Base-by-base conservation (phyloP, 2,888 invertebrate genomes). In the Stegophylla sp. region DNA sequence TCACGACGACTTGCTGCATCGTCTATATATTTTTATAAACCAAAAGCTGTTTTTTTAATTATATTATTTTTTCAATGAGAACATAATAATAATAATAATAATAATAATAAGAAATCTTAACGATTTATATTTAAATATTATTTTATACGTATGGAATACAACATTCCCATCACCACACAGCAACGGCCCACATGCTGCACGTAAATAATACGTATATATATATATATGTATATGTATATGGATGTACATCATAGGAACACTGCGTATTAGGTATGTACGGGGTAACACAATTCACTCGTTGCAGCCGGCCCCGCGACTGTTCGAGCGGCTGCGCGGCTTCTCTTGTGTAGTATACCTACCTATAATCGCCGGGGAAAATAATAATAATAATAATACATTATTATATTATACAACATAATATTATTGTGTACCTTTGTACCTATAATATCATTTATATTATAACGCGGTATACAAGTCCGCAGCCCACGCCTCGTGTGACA, bases 401-500 rank as follows among this genome's bases (percentile, higher is more conserved):
- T 67, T 67, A 17, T 67, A 17, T 15, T 12, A 69, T 34, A 69
- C 7, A n/a, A n/a, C n/a, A n/a, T n/a, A n/a, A 26, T 28, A 23
- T 28, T 26, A 48, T 26, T 5, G 48, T 17, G 69, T 51, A n/a
- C 69, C n/a, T 51, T 3, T 17, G 5, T 48, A 13, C 45, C 15
- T 12, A 7, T 45, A 13, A 59, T 59, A 23, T 26, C n/a, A 23
- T 3, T 20, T 5, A 17, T 53, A 53, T 26, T 59, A 17, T 43
- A 43, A 43, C 26, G 3, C 20, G n/a, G n/a, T 48, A 20, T 34
- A 51, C 41, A 43, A 76, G 17, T 23, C 75, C 15, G 53, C 76
- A 66, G 76, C 76, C 76, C 76, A 76, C 76, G 76, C 76, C 76
- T 76, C 51, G 26, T n/a, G 76, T n/a, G n/a, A n/a, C n/a, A 76